Base-by-base conservation (phyloP, 1,140 invertebrate genomes). In the Pomacea maculata region DNA sequence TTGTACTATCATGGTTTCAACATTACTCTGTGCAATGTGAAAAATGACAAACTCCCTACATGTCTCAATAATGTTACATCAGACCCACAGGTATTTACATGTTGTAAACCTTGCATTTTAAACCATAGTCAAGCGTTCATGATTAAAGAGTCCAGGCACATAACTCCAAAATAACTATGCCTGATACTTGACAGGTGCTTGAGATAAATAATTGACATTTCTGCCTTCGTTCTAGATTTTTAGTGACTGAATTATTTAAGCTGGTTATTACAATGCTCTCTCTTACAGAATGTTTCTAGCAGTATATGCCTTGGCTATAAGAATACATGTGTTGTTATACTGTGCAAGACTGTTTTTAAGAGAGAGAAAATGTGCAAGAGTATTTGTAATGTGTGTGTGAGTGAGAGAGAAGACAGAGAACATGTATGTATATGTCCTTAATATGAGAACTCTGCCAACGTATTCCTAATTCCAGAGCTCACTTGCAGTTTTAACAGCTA, bases 1-100 rank as follows among this genome's bases (percentile, higher is more conserved):
- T 90, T 93, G 81, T 94, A 94, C 85, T 93, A 89, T 84, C 94
- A 94, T 86, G 86, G 92, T 34, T 94, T 94, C 85, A 94, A 94
- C 84, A 90, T 94, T n/a, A 92, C 91, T 78, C 87, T 94, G 14
- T 94, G 94, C 90, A 92, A 91, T 19, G 83, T 87, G 61, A 83
- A 85, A 19, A 83, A 75, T 73, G 85, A 70, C 71, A 75, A 74
- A 65, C 83, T 87, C 74, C 92, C 90, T 25, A 85, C 86, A 15
- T 93, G 93, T 86, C 77, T 85, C 34, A 92, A 93, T 83, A 93
- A 93, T 81, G 89, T 92, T 29, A 88, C 92, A 6, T 52, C 78
- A 78, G 80, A 76, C 77, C 70, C 72, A 65, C 70, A 83, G 83
- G 82, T 83, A 83, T 64, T 52, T n/a, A 17, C 52, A 65, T 72